Conservation (phyloP, 2,113 vertebrate species). For the Nycticebus coucang region DNA sequence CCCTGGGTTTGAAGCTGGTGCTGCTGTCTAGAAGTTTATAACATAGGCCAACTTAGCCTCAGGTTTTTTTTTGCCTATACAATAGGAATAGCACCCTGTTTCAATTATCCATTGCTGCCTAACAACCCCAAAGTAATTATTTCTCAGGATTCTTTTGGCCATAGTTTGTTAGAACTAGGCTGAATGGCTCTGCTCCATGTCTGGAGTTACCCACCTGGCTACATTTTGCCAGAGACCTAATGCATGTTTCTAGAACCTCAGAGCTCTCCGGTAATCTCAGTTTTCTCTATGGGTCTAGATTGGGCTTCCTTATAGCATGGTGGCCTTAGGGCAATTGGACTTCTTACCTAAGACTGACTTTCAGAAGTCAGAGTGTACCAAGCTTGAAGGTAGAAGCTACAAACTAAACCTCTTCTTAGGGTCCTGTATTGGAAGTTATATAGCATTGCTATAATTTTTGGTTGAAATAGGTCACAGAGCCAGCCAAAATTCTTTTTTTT, state of each 20-base stretch:
- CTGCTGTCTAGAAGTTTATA: neutral
- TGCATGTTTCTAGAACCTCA: neutral
- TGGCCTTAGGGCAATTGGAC: neutral
- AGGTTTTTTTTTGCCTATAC: neutral
- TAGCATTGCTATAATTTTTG: neutral
- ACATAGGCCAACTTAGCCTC: neutral
- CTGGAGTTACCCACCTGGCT: neutral
- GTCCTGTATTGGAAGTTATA: neutral
- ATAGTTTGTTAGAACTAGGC: neutral
- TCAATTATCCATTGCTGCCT: neutral
- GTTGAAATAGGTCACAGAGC: neutral
- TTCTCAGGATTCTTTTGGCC: neutral
- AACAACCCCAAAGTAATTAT: neutral
- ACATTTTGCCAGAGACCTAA: neutral
- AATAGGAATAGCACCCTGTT: neutral
- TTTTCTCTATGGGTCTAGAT: neutral
- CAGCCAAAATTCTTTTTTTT: slow-evolving; percentile 31
- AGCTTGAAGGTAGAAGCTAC: neutral
- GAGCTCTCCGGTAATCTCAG: neutral
- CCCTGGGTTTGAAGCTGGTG: neutral
- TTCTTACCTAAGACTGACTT: neutral
- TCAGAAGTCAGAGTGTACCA: neutral
- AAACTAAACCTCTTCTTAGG: neutral
- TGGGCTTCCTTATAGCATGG: neutral
- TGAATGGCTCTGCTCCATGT: neutral